Evolutionary conservation across 2,888 invertebrate genomes (phyloP), one percentile per base, ranked within the genome.

Genomic region (Mallateleia sp.): DNA sequence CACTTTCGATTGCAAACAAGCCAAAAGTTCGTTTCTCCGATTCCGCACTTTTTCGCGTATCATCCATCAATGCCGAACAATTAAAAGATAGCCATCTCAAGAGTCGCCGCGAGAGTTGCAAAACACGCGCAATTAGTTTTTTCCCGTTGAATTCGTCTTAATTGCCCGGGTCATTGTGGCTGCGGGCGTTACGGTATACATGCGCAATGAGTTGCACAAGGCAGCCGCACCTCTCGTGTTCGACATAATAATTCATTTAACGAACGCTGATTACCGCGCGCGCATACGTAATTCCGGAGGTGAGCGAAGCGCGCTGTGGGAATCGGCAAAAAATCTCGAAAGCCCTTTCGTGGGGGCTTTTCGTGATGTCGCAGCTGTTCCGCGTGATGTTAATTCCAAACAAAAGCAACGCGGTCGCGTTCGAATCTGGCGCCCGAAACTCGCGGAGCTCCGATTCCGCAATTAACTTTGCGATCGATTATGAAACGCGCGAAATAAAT

Each of bases 171-270:
- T 82, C 79, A 83, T 80, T 83, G 74, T 75, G 66, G 64, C 64
- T 64, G 75, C 75, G 66, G 69, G 85, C 67, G 58, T 83, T 79
- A 64, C 56, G 22, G 56, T 67, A 58, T 38, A 77, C 66, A 67
- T 56, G 72, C 62, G 62, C 79, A 22, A 81, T 66, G 54, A 81
- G 66, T 85, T 88, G 85, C 88, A 85, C 82, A 89, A 79, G 75
- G 24, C 62, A 71, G 88, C 88, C 89, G 89, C 89, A 81, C 89
- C 89, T 87, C 45, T 82, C 66, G 72, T 77, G 86, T 88, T 89
- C 86, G 86, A 88, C 88, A 88, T 87, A 88, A 88, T 89, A 86
- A 88, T 89, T 89, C 87, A 88, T 89, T 88, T 88, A 88, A 84
- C 85, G 58, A 87, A 85, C 85, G 62, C 82, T 88, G 88, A 88